These are phyloP conservation scores for Trypoxylus dichotomus DNA, from an alignment of 1,140 invertebrate genomes.

Conservation along the genomic window DNA sequence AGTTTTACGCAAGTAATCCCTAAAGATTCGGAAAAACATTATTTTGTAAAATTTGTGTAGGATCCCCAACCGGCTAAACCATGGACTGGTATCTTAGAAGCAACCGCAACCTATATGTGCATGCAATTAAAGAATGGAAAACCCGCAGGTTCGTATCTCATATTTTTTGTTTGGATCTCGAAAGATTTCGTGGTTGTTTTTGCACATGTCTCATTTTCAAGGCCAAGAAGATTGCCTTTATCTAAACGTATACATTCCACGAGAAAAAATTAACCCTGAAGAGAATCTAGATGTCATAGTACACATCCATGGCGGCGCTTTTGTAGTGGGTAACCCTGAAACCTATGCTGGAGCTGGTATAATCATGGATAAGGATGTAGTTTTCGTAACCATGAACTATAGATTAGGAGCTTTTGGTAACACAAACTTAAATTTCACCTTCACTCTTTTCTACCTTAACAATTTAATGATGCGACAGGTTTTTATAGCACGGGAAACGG, in stretches of 20 bases:
- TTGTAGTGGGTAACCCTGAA: conserved; percentile 55
- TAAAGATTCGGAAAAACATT: too few species aligned
- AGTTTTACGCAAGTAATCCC: too few species aligned
- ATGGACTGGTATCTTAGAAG: neutral
- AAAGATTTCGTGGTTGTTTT: too few species aligned
- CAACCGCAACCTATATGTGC: neutral
- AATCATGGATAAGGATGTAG: conserved; percentile 61
- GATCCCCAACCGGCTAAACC: neutral
- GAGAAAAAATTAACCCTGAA: conserved; percentile 43
- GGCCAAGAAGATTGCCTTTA: conserved; percentile 60
- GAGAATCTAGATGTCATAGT: conserved; percentile 56
- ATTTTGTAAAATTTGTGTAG: neutral
- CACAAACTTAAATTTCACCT: too few species aligned
- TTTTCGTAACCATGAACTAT: conserved; percentile 66
- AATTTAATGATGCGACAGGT: conserved; percentile 36
- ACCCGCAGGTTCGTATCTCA: conserved; percentile 36
- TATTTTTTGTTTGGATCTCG: too few species aligned
- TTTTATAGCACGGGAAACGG: conserved; percentile 48
- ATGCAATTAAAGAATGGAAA: conserved; percentile 23
- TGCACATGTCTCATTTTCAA: too few species aligned
- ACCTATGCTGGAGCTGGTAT: conserved; percentile 37
- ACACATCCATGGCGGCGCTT: conserved; percentile 61
- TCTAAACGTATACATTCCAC: conserved; percentile 55
- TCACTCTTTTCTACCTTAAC: neutral
- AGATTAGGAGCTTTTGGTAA: conserved; percentile 61